phyloP scores from a whole-genome alignment of 2,797 vertebrate species.

The Petrocephalus sullivani region DNA sequence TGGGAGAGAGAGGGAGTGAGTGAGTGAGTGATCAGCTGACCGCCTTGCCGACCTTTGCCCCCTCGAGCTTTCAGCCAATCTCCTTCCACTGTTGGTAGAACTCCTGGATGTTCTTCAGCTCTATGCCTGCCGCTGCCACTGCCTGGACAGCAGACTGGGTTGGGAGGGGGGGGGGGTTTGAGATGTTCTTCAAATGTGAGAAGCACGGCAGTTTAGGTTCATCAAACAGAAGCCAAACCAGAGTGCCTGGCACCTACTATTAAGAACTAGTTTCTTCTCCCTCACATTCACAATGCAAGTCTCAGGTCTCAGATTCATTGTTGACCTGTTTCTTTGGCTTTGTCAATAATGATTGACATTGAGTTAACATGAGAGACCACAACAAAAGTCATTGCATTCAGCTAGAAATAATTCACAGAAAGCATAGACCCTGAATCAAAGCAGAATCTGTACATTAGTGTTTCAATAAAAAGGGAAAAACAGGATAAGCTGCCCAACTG shows the following conservation, averaged over 20 bases:
- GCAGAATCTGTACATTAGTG: neutral
- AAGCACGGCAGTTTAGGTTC: neutral
- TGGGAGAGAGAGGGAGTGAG: conserved; percentile 51
- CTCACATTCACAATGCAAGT: neutral
- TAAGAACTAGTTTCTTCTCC: neutral
- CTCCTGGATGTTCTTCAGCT: conserved; percentile 85
- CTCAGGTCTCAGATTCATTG: neutral
- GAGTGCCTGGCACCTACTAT: neutral
- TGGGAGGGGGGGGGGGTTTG: neutral
- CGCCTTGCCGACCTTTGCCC: conserved; percentile 54
- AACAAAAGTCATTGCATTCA: neutral
- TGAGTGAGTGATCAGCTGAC: conserved; percentile 67
- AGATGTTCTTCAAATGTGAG: neutral
- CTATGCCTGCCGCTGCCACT: conserved; percentile 72
- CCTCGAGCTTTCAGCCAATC: conserved; percentile 77
- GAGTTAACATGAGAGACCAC: neutral
- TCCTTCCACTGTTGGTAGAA: conserved; percentile 99
- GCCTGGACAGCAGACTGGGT: conserved; percentile 78
- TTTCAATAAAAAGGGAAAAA: neutral
- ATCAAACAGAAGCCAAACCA: neutral
- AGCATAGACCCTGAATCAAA: neutral
- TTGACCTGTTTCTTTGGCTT: neutral
- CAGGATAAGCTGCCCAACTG: neutral
- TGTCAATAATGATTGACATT: neutral
- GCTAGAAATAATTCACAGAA: neutral